Evolutionary conservation across 2,888 invertebrate genomes (phyloP).

Genomic region (Rhagonycha fulva): DNA sequence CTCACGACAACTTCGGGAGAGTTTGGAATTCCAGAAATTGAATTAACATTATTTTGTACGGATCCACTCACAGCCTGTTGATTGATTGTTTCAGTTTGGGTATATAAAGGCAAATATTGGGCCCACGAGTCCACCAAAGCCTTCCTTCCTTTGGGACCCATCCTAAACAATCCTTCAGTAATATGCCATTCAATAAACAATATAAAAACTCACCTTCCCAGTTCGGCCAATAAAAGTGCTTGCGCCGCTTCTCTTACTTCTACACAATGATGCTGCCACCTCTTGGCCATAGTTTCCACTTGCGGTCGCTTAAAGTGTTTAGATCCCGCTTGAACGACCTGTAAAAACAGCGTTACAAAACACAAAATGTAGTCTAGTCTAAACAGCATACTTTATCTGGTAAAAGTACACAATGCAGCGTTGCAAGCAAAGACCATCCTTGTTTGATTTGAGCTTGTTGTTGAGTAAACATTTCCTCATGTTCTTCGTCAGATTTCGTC

Average conservation of each 20-base stretch:
- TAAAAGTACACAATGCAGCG: constrained; percentile 92
- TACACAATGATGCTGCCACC: constrained; percentile 98
- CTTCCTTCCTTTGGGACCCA: constrained; percentile 91
- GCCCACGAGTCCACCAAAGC: constrained; percentile 95
- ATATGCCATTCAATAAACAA: neutral
- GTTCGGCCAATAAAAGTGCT: constrained; percentile 90
- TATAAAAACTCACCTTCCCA: constrained; percentile 64
- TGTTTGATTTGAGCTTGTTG: constrained; percentile 94
- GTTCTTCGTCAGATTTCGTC: constrained; percentile 78
- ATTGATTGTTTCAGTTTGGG: constrained; percentile 78
- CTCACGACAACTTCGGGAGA: constrained; percentile 46
- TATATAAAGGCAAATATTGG: constrained; percentile 89
- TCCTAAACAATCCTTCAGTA: constrained; percentile 50
- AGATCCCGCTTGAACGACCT: constrained; percentile 62
- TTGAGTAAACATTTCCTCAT: constrained; percentile 81
- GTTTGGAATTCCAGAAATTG: constrained; percentile 34
- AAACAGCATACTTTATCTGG: constrained; percentile 80
- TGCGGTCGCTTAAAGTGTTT: constrained; percentile 91
- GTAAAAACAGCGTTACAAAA: neutral
- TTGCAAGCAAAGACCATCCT: constrained; percentile 95
- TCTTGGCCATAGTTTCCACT: constrained; percentile 94
- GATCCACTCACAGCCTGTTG: constrained; percentile 62
- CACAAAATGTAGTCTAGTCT: neutral
- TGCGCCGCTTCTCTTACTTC: constrained; percentile 98
- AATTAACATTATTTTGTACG: constrained; percentile 55